Conservation (phyloP, 2,797 vertebrate species). For the Staurois parvus region DNA sequence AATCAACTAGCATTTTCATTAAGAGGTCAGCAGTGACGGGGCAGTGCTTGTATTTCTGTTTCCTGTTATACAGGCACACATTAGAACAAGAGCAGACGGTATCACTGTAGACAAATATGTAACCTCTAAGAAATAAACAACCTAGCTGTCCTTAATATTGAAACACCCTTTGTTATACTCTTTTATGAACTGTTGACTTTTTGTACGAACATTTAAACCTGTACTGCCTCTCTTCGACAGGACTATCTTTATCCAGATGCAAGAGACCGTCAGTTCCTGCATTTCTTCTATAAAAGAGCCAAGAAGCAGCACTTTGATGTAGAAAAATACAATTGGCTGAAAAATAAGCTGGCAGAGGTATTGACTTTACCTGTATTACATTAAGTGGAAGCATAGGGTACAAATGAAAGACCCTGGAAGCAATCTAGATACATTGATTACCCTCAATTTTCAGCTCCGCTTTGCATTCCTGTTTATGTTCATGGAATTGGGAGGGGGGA, state of each 20-base stretch:
- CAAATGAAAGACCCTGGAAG: not conserved
- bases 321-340: slow-evolving; percentile 86
- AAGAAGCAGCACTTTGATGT: slow-evolving; percentile 83
- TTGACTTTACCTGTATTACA: not conserved
- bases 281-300: slow-evolving; percentile 86
- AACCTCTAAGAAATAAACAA: too few relatives aligned
- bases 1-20: too few relatives aligned
- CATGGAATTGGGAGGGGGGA: too few relatives aligned
- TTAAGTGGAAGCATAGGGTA: not conserved
- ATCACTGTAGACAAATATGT: too few relatives aligned
- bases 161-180: not conserved
- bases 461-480: too few relatives aligned
- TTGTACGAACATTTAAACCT: not conserved
- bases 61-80: too few relatives aligned
- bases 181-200: not conserved
- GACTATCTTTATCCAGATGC: slow-evolving; percentile 86
- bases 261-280: slow-evolving; percentile 87
- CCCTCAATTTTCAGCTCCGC: not conserved
- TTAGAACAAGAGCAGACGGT: too few relatives aligned
- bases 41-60: too few relatives aligned
- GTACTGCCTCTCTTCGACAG: slow-evolving; percentile 71
- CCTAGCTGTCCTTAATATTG: too few relatives aligned
- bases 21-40: too few relatives aligned
- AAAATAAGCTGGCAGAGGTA: slow-evolving; percentile 87
- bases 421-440: not conserved